phyloP scores from a whole-genome alignment of 1,140 invertebrate genomes.

The Heliothis virescens region DNA sequence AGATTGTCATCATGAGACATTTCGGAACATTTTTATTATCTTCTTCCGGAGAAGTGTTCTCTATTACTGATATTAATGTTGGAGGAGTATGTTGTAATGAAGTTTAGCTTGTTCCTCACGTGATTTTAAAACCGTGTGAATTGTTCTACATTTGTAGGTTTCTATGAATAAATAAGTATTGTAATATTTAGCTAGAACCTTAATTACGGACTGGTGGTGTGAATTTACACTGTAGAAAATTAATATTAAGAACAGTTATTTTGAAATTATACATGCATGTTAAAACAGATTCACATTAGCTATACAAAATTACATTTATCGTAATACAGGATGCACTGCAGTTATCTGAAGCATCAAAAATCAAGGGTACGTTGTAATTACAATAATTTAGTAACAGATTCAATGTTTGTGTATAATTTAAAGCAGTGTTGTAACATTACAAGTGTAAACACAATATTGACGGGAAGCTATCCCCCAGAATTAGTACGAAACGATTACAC shows the following conservation, averaged over 20 bases:
- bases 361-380: slow-evolving; percentile 38
- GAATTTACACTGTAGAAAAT: neutral
- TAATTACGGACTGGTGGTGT: neutral
- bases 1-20: slow-evolving; percentile 66
- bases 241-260: slow-evolving; percentile 4
- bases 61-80: slow-evolving; percentile 58
- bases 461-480: slow-evolving; percentile 53
- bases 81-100: slow-evolving; percentile 49
- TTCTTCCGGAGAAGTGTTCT: slow-evolving; percentile 56
- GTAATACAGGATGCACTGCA: slow-evolving; percentile 32
- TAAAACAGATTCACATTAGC: slow-evolving; percentile 33
- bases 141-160: neutral
- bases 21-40: slow-evolving; percentile 64
- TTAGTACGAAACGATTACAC: slow-evolving; percentile 70
- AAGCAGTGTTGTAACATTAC: slow-evolving; percentile 46
- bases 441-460: slow-evolving; percentile 61
- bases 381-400: slow-evolving; percentile 50
- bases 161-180: neutral
- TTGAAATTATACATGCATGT: slow-evolving; percentile 18
- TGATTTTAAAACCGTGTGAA: slow-evolving; percentile 14
- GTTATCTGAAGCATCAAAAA: slow-evolving; percentile 40
- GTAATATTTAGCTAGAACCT: neutral
- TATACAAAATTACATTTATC: slow-evolving; percentile 24
- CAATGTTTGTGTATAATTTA: slow-evolving; percentile 46
- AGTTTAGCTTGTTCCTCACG: slow-evolving; percentile 13